Evolutionary conservation across 2,888 invertebrate species (phyloP).

Genomic region (Ornithoptera alexandrae): DNA sequence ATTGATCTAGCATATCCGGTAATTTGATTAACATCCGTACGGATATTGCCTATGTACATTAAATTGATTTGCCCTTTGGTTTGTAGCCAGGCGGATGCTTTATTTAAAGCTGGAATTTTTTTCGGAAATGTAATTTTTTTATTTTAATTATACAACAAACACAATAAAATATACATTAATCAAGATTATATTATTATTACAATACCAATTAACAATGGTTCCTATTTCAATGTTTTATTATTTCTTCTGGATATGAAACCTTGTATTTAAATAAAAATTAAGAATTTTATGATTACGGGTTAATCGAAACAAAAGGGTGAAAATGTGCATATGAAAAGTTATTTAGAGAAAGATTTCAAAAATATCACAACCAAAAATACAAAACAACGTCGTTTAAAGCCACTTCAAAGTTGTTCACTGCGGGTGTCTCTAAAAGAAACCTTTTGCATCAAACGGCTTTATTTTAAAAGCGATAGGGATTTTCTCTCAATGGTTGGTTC

Average conservation of each 20-base stretch:
- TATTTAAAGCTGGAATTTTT: background rate
- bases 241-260: background rate
- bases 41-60: background rate
- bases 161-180: too few relatives aligned
- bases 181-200: too few relatives aligned
- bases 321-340: background rate
- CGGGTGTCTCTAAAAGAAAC: background rate
- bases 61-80: background rate
- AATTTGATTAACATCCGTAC: constrained; percentile 13
- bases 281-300: too few relatives aligned
- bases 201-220: too few relatives aligned
- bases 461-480: constrained; percentile 12
- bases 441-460: constrained; percentile 10
- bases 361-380: background rate
- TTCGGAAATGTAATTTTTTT: too few relatives aligned
- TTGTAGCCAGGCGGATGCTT: background rate
- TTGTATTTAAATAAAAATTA: too few relatives aligned
- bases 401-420: constrained; percentile 5
- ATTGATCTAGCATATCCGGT: constrained; percentile 8
- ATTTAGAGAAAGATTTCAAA: background rate
- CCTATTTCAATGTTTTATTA: background rate
- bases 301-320: background rate
- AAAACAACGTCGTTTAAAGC: background rate
- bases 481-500: constrained; percentile 6
- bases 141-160: too few relatives aligned